Evolutionary conservation across 2,888 invertebrate species (phyloP), one percentile per base, ranked within the genome.

Genomic region (Melikaiella ostensackeni): DNA sequence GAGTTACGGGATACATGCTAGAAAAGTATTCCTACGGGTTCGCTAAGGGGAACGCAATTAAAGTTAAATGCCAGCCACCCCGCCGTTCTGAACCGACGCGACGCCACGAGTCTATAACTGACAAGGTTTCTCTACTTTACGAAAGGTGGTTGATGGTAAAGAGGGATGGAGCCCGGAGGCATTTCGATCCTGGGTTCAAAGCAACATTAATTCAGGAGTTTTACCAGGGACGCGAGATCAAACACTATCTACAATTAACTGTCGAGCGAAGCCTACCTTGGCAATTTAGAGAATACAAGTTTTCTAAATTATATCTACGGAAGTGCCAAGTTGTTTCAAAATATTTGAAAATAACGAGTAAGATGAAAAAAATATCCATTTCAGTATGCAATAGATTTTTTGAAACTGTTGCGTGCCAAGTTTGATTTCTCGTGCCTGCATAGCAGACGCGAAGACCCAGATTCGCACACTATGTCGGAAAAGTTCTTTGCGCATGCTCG

Each of bases 241-340:
- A 89, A 89, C 88, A 88, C 86, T 86, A 84, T 82, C 86, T 83
- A 85, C 89, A 88, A 89, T 88, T 88, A 88, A 86, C 84, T 82
- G 75, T 46, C n/a, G 11, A n/a, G 27, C 11, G n/a, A 70, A 70
- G 50, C 79, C 83, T 81, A 85, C 84, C 35, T 70, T 27, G 27
- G 11, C 50, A 70, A 33, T 70, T 70, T 70, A 50, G 19, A 50
- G 46, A 9, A 50, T n/a, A 66, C 66, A 66, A 42, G 5, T 46
- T 27, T 64, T 38, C 8, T 24, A 21, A 55, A 55, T 21, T n/a
- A 21, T 55, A 11, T 21, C 9, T 7, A 55, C 3, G 19, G 9
- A 55, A 21, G 55, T 55, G 55, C 21, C 21, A 55, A 55, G 21
- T n/a, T 55, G 21, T 55, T 21, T 55, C 19, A 55, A 21, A 21